These are phyloP conservation scores for Cepaea hortensis DNA, from an alignment of 2,888 invertebrate genomes.

Conservation along the genomic window DNA sequence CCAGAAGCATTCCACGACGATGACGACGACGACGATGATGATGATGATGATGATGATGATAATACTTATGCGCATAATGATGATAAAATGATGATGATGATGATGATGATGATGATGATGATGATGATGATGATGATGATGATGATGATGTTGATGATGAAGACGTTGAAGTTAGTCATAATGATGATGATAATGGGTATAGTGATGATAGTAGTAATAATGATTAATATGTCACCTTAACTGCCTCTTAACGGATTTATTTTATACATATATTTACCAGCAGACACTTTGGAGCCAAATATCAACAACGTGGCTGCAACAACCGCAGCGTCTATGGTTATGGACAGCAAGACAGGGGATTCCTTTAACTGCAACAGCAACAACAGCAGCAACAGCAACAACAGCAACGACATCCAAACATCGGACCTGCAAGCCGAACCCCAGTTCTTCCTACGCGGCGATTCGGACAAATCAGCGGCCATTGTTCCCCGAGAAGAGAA, in stretches of 20 bases:
- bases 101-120: no score
- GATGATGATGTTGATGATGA: no score
- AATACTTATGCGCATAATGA: no score
- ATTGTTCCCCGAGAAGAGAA: background rate
- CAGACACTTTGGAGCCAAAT: background rate
- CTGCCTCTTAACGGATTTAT: background rate
- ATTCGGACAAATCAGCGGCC: background rate
- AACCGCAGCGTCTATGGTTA: background rate
- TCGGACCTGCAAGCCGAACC: background rate
- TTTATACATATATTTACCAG: background rate
- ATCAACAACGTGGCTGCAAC: background rate
- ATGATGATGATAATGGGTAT: no score
- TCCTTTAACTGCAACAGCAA: slow-evolving; percentile 29
- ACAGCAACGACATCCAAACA: background rate
- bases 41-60: no score
- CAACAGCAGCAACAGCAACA: slow-evolving; percentile 28
- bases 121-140: no score
- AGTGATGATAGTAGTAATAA: no score
- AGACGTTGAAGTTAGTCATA: no score
- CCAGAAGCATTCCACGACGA: no score
- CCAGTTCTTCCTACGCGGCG: background rate
- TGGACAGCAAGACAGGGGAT: slow-evolving; percentile 1
- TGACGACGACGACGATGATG: no score
- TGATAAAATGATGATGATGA: no score
- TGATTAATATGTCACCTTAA: no score